Conservation (phyloP, 2,888 invertebrate species). For the Cosmia pyralina region DNA sequence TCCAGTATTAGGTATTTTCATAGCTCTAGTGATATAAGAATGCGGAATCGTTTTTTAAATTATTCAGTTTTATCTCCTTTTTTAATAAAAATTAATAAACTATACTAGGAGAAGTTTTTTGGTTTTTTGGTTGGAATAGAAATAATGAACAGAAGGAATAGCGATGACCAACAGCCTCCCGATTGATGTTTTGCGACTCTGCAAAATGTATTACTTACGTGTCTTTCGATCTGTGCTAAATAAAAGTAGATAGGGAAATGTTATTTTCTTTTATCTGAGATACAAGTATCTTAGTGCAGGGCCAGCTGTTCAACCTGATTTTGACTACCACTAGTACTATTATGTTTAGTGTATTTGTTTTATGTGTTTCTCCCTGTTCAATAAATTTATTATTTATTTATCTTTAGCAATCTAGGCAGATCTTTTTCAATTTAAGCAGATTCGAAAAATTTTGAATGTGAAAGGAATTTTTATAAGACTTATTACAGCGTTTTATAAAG, state of each 20-base stretch:
- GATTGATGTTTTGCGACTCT: neutral
- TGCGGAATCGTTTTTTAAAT: constrained; percentile 11
- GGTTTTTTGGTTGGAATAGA: neutral
- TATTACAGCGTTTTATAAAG: neutral
- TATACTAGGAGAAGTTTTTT: neutral
- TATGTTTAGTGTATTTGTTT: too few relatives aligned
- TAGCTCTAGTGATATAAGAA: constrained; percentile 17
- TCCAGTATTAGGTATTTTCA: constrained; percentile 15
- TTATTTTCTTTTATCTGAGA: too few relatives aligned
- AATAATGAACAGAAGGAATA: too few relatives aligned
- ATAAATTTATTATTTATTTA: too few relatives aligned
- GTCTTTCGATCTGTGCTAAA: neutral
- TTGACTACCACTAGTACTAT: too few relatives aligned
- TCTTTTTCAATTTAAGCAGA: too few relatives aligned
- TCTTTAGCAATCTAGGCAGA: too few relatives aligned
- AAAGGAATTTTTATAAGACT: neutral
- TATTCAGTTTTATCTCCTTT: neutral
- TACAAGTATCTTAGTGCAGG: too few relatives aligned
- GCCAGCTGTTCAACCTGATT: too few relatives aligned
- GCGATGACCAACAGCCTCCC: neutral
- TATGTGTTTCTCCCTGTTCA: too few relatives aligned
- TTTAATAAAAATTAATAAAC: constrained; percentile 13
- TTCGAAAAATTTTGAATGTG: neutral
- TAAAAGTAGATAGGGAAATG: neutral
- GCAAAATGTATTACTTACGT: neutral